phyloP scores from a whole-genome alignment of 2,797 vertebrate genomes.

The Clamator glandarius region DNA sequence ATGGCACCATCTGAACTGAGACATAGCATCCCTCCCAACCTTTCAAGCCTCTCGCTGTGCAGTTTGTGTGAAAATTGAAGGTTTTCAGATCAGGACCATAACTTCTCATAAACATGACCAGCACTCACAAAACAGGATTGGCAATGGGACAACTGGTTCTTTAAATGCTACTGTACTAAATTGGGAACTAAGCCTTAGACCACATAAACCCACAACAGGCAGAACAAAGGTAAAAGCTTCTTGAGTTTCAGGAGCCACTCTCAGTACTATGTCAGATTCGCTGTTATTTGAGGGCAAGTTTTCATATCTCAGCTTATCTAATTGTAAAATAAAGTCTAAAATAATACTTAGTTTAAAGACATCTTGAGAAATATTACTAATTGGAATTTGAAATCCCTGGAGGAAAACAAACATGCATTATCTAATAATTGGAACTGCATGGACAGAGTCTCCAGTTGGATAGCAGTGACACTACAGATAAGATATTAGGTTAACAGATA shows the following conservation, averaged over 20 bases:
- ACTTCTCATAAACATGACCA: not conserved
- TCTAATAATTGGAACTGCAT: not conserved
- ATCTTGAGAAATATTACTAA: not conserved
- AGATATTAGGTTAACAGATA: not conserved
- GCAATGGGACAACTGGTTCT: not conserved
- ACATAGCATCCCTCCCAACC: accelerated
- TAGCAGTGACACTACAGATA: not conserved
- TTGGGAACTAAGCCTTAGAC: not conserved
- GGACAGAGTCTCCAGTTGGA: not conserved
- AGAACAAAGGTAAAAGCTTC: not conserved
- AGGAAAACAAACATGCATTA: not conserved
- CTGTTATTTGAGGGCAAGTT: not conserved
- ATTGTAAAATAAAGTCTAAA: not conserved
- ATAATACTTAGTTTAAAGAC: not conserved
- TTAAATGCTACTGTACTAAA: not conserved
- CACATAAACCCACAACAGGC: not conserved
- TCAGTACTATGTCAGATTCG: not conserved
- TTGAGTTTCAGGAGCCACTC: not conserved
- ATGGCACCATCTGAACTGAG: not conserved
- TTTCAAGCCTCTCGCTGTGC: not conserved
- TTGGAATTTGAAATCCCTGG: not conserved
- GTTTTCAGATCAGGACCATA: not conserved
- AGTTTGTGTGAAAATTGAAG: not conserved
- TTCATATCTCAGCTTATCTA: not conserved
- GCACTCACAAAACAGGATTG: not conserved